Percentiles rank a stretch among this genome's conserved stretches.
phyloP scores from a whole-genome alignment of 2,888 invertebrate species.

The Drosophila neoperkinsi region DNA sequence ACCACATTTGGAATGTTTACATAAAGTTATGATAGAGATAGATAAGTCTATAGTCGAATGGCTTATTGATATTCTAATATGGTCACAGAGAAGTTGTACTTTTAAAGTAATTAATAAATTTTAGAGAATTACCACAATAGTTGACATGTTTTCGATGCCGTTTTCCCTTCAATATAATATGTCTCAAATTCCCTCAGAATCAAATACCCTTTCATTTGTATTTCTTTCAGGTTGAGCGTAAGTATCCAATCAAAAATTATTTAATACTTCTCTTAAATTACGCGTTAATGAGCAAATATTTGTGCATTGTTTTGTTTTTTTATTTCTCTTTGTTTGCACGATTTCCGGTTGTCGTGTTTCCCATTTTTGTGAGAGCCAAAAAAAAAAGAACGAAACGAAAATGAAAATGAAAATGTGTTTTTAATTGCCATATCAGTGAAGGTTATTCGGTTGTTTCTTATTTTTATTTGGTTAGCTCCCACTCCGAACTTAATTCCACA shows the following conservation, averaged over 20 bases:
- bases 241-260: slow-evolving; percentile 37
- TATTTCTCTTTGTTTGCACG: slow-evolving; percentile 12
- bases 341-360: slow-evolving; percentile 35
- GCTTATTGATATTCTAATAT: neutral
- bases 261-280: slow-evolving; percentile 35
- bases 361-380: slow-evolving; percentile 3
- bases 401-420: slow-evolving; percentile 57
- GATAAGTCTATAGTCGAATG: neutral
- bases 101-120: neutral
- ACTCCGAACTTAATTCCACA: neutral
- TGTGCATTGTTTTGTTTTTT: slow-evolving; percentile 56
- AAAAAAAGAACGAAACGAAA: neutral
- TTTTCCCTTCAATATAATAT: no score
- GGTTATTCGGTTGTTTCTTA: slow-evolving; percentile 20
- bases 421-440: slow-evolving; percentile 56
- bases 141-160: neutral
- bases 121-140: neutral
- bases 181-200: neutral
- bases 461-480: slow-evolving; percentile 16
- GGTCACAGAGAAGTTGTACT: neutral
- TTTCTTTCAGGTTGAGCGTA: slow-evolving; percentile 47
- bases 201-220: neutral
- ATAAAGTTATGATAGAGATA: no score
- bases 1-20: neutral
- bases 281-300: slow-evolving; percentile 70